Base-by-base conservation (phyloP, 1,140 invertebrate genomes). In the Drosophila navojoa region DNA sequence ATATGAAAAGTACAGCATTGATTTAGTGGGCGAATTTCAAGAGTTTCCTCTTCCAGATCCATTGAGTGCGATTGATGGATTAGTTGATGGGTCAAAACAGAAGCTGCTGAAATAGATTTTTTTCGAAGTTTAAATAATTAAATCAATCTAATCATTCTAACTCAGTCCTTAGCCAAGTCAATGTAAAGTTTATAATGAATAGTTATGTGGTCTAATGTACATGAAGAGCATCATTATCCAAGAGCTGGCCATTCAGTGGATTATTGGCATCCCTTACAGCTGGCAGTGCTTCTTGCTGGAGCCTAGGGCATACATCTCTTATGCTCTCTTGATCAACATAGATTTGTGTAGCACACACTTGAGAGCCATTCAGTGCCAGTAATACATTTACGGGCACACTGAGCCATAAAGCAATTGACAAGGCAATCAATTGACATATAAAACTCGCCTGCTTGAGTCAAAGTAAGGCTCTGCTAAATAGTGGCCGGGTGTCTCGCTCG, bases 321-420 rank as follows among this genome's bases (percentile, higher is more conserved):
- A 45, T 15, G n/a, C 55, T 32, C 57, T 47, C 25, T 32, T 59
- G 57, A 32, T 45, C 42, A 16, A 27, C 57, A 1, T 47, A 4
- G 42, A 27, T 10, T 55, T 57, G 1, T 32, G 11, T 22, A 47
- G 52, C 35, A 40, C 54, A 57, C 64, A 50, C 50, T 61, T 69
- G 10, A 61, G 58, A 22, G 50, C 54, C 40, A 73, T 67, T 66
- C 55, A 58, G 45, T 35, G 50, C 59, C 27, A 47, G 49, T 72
- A 86, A 86, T 76, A 81, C 71, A 86, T 82, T 86, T 87, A 67
- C 64, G 66, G 67, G 76, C 79, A 87, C 79, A 82, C 53, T 86
- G 76, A 79, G 81, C 84, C 84, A 87, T 87, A 87, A 87, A 87
- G 62, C 84, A 82, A 87, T 87, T 82, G 84, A 79, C 84, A 77